A percentile compares a stretch with the other conserved stretches of the same genome.
Evolutionary conservation across 92 coral and sea anemone genomes (phyloP).

Genomic region (Pocillopora meandrina): DNA sequence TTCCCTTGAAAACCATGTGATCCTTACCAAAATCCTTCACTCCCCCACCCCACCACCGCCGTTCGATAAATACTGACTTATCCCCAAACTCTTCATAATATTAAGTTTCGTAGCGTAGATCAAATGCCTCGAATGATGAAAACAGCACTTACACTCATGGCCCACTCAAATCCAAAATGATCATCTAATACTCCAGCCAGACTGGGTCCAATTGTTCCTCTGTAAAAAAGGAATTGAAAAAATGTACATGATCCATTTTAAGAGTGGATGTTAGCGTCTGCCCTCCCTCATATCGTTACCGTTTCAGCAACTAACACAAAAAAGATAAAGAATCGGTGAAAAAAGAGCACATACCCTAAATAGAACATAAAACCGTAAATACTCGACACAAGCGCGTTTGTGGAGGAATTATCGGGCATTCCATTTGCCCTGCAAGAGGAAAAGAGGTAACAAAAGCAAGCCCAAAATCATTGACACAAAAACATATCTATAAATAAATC

Average conservation of each 20-base stretch:
- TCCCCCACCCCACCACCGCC: too few species aligned
- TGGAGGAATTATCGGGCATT: slow-evolving; percentile 13
- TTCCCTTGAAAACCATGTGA: too few species aligned
- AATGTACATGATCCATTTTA: neutral
- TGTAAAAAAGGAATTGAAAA: neutral
- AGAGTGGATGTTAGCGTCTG: neutral
- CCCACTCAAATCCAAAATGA: slow-evolving; percentile 16
- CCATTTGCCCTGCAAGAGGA: slow-evolving; percentile 6
- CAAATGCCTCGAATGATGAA: too few species aligned
- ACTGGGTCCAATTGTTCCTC: neutral
- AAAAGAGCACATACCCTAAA: neutral
- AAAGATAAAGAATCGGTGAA: neutral
- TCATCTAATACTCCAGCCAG: slow-evolving; percentile 4
- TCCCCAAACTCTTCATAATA: too few species aligned
- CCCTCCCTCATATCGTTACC: neutral
- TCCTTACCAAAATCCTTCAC: too few species aligned
- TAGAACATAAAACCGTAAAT: neutral
- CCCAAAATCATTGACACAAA: neutral
- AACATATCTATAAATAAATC: too few species aligned
- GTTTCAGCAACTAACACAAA: neutral
- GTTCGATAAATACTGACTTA: too few species aligned
- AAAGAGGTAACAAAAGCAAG: neutral
- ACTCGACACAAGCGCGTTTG: slow-evolving; percentile 13
- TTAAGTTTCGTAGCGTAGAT: too few species aligned
- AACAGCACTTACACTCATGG: slow-evolving; percentile 1